phyloP scores from a whole-genome alignment of 2,888 invertebrate genomes.

The Ferdinandea cuprea region DNA sequence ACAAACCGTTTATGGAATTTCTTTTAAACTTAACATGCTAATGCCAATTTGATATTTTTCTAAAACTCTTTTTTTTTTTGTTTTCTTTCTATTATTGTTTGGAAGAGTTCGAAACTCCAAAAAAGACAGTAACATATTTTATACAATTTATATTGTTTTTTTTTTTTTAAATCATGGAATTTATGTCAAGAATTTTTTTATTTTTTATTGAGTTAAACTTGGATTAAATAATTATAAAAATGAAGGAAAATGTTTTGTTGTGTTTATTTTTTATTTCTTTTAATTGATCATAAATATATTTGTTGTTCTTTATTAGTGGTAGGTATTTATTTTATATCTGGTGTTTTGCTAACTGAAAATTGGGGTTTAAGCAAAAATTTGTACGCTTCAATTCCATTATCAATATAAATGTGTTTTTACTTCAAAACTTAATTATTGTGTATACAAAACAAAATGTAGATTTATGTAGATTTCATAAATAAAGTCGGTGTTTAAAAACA shows the following conservation, averaged over 20 bases:
- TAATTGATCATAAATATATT: constrained; percentile 13
- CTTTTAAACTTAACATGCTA: constrained; percentile 21
- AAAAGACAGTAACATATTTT: constrained; percentile 12
- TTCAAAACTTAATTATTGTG: constrained; percentile 43
- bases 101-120: neutral
- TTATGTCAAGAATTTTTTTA: constrained; percentile 4
- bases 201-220: constrained; percentile 39
- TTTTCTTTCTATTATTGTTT: constrained; percentile 40
- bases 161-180: neutral
- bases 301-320: constrained; percentile 15
- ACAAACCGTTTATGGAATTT: constrained; percentile 10
- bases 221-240: constrained; percentile 53
- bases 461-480: constrained; percentile 71
- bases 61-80: constrained; percentile 5
- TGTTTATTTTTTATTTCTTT: constrained; percentile 24
- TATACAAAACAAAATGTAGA: constrained; percentile 40
- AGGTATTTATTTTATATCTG: constrained; percentile 3
- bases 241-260: constrained; percentile 30
- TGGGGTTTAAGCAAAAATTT: too few species aligned
- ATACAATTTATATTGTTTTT: constrained; percentile 11
- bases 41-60: constrained; percentile 22
- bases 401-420: constrained; percentile 54
- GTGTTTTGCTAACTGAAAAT: neutral
- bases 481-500: constrained; percentile 61
- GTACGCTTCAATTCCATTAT: constrained; percentile 32